Conservation (phyloP, 2,888 invertebrate species). For the Junonia oenone region DNA sequence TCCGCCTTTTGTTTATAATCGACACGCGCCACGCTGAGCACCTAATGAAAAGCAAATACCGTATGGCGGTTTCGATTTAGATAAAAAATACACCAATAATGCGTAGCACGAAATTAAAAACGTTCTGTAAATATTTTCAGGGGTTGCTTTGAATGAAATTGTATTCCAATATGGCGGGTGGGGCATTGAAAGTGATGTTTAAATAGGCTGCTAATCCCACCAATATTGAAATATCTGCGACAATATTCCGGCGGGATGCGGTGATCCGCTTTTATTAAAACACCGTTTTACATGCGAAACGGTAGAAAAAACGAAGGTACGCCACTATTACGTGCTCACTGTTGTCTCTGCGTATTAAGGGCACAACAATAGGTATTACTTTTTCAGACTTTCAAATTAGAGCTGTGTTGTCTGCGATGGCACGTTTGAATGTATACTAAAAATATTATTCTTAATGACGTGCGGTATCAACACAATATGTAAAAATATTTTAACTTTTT, state of each 20-base stretch:
- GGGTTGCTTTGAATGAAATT: slow-evolving; percentile 65
- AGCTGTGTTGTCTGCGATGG: neutral
- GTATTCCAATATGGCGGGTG: slow-evolving; percentile 69
- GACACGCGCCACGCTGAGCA: neutral
- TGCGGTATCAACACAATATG: neutral
- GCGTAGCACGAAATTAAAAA: slow-evolving; percentile 58
- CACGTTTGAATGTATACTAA: slow-evolving; percentile 3
- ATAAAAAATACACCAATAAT: slow-evolving; percentile 23
- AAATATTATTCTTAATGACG: neutral
- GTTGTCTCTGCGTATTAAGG: slow-evolving; percentile 22
- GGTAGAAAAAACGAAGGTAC: slow-evolving; percentile 52
- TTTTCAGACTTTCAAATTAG: slow-evolving; percentile 11
- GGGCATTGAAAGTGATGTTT: slow-evolving; percentile 69
- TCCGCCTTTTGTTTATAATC: neutral
- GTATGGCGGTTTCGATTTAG: slow-evolving; percentile 14
- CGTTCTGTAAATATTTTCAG: slow-evolving; percentile 66
- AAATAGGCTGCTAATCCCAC: slow-evolving; percentile 76
- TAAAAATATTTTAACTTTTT: neutral
- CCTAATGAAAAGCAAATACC: slow-evolving; percentile 11
- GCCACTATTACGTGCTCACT: slow-evolving; percentile 33
- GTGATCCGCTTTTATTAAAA: slow-evolving; percentile 77
- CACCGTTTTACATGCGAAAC: slow-evolving; percentile 55
- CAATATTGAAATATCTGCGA: slow-evolving; percentile 79
- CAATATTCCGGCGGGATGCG: slow-evolving; percentile 68
- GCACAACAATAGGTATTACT: slow-evolving; percentile 20